Base-by-base conservation (phyloP, 2,113 vertebrate species). In the Oophaga pumilio region DNA sequence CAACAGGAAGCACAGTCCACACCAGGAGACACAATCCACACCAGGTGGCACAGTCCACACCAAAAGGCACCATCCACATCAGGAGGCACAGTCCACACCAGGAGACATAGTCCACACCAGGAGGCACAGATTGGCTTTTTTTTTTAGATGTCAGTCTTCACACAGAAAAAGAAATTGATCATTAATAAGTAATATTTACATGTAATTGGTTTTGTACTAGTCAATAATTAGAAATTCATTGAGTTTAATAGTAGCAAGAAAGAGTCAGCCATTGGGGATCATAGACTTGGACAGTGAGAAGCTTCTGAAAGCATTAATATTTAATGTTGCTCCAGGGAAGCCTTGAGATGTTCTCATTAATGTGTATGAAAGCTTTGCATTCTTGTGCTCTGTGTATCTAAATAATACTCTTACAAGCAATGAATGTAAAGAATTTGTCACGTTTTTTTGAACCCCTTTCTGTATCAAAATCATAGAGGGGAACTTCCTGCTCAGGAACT, bases 231-330 rank as follows among this genome's bases (percentile, higher is more conserved):
- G 12, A 26, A 26, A 26, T 68, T 68, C 24, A 68, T 68, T 13
- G 13, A 68, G 26, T 26, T 2, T 24, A 68, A 26, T 12, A 26
- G 12, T 24, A n/a, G 10, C 64, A 24, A 13, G n/a, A 68, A 68
- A 68, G 22, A 68, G 24, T 68, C 8, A 68, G 11, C 24, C 64
- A 68, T 26, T 26, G 64, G 64, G 64, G 64, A 3, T 26, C 64
- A 68, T 68, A 68, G 26, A 26, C 64, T 68, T 26, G 64, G 24
- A 26, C 64, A 68, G 26, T 12, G 64, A 68, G 22, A 68, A 68
- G 64, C 64, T 26, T 68, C 64, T 68, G n/a, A 68, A 68, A 68
- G 64, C 26, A 68, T 68, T 24, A 68, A 68, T 68, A 26, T 68
- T 68, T 68, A 68, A 68, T 68, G 12, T 68, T 26, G n/a, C 64